These are phyloP conservation scores for Drosophila subpulchrella DNA, from an alignment of 1,140 invertebrate genomes.

Conservation along the genomic window DNA sequence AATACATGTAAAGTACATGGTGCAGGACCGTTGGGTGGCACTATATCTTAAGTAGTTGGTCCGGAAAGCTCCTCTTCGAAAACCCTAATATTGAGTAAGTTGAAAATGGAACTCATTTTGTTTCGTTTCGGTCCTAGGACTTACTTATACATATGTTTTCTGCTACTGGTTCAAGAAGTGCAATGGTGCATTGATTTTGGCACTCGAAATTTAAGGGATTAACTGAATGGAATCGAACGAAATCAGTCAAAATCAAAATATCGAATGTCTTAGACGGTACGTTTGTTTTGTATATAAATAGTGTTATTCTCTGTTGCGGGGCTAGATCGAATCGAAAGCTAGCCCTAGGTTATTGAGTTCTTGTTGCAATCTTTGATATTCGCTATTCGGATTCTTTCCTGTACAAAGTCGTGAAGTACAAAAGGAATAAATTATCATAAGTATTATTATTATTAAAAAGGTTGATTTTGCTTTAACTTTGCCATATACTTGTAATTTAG, in stretches of 20 bases:
- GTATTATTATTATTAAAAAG: slow-evolving; percentile 44
- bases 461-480: slow-evolving; percentile 45
- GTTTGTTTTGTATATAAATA: slow-evolving; percentile 31
- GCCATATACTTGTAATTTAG: slow-evolving; percentile 61
- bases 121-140: slow-evolving; percentile 4
- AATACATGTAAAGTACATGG: slow-evolving; percentile 1
- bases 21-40: slow-evolving; percentile 36
- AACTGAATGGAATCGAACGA: slow-evolving; percentile 10
- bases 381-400: slow-evolving; percentile 27
- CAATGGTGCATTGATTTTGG: slow-evolving; percentile 37
- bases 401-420: slow-evolving; percentile 44
- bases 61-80: slow-evolving; percentile 38
- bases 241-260: slow-evolving; percentile 5
- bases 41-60: slow-evolving; percentile 54
- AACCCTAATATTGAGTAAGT: slow-evolving; percentile 30
- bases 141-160: background rate
- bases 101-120: slow-evolving; percentile 5
- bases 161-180: slow-evolving; percentile 25
- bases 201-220: slow-evolving; percentile 38
- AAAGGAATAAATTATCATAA: slow-evolving; percentile 48
- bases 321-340: slow-evolving; percentile 1
- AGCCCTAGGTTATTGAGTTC: slow-evolving; percentile 19
- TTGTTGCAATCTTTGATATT: slow-evolving; percentile 16
- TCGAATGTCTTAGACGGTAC: slow-evolving; percentile 42
- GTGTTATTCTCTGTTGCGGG: slow-evolving; percentile 18